A percentile compares a stretch with the other conserved stretches of the same genome.
Evolutionary conservation across 2,113 vertebrate genomes (phyloP).

Genomic region (Chiloscyllium plagiosum): DNA sequence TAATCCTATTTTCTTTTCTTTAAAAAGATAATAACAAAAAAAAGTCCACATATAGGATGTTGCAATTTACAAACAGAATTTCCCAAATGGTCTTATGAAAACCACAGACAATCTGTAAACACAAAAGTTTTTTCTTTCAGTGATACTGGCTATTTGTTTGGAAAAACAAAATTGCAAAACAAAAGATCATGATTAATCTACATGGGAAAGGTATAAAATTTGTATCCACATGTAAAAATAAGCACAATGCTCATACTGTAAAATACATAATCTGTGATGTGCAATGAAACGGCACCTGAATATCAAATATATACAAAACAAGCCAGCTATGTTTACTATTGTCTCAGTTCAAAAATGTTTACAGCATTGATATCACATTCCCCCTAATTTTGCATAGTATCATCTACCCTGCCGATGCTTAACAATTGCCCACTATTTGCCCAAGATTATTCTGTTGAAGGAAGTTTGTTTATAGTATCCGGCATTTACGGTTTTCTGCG

Average conservation of each 20-base stretch:
- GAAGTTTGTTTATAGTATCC: not conserved
- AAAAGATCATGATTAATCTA: conserved; percentile 30
- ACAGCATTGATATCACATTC: not conserved
- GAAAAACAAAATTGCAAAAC: not conserved
- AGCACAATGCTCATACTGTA: not conserved
- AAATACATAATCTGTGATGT: not conserved
- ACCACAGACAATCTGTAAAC: not conserved
- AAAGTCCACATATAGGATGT: not conserved
- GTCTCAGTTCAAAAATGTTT: not conserved
- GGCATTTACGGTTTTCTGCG: conserved; percentile 75
- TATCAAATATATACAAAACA: not conserved
- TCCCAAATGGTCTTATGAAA: not conserved
- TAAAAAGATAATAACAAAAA: not conserved
- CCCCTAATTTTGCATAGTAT: not conserved
- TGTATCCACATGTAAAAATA: not conserved
- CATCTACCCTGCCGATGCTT: not conserved
- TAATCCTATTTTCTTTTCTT: conserved; percentile 11
- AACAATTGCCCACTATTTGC: not conserved
- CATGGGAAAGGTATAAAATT: conserved; percentile 5
- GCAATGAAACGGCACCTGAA: not conserved
- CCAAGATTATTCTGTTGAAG: not conserved
- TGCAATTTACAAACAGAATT: not conserved
- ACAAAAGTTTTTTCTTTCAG: not conserved
- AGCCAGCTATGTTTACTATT: not conserved
- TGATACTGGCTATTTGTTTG: conserved; percentile 20